Base-by-base conservation (phyloP, 2,888 invertebrate genomes). In the Oeneis ivallda region DNA sequence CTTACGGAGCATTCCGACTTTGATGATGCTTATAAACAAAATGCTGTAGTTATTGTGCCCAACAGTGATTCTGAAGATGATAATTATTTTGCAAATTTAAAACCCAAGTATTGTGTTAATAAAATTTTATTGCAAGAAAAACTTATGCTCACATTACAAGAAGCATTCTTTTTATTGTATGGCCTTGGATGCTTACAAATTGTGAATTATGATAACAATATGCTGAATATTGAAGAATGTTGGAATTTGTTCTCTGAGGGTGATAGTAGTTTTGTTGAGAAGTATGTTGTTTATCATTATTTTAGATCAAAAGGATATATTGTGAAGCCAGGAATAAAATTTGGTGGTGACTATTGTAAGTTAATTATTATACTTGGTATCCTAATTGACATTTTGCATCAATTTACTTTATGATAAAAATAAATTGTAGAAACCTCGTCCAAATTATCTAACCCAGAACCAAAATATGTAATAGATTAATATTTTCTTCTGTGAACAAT, bases 301-400 rank as follows among this genome's bases (percentile, higher is more conserved):
- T 96, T 96, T 79, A 93, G 97, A 74, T 94, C 96, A n/a, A 96
- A 96, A 84, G 97, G 97, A 52, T 98, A 98, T 96, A 93, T 98
- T 65, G 96, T 98, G 0, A 97, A 96, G 83, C 93, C 96, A 62
- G 98, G 98, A 49, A 89, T 96, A 1, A 97, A 98, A 84, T 98
- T 96, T 93, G 98, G 98, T 58, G 96, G 96, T 6, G 95, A 98
- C 83, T 98, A 94, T 87, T 89, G 97, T 62, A 97, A 93, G 94
- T 95, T 92, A 32, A 37, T 26, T 34, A 34, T 60, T 10, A 34
- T 0, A 5, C 1, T 19, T 19, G 10, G 17, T 1, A n/a, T n/a
- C n/a, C n/a, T n/a, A n/a, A n/a, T n/a, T n/a, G n/a, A n/a, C n/a
- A n/a, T n/a, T n/a, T n/a, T n/a, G n/a, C n/a, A n/a, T n/a, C n/a